Evolutionary conservation across 2,888 invertebrate species (phyloP), one percentile per base, ranked within the genome.

Genomic region (Phengaris arion): DNA sequence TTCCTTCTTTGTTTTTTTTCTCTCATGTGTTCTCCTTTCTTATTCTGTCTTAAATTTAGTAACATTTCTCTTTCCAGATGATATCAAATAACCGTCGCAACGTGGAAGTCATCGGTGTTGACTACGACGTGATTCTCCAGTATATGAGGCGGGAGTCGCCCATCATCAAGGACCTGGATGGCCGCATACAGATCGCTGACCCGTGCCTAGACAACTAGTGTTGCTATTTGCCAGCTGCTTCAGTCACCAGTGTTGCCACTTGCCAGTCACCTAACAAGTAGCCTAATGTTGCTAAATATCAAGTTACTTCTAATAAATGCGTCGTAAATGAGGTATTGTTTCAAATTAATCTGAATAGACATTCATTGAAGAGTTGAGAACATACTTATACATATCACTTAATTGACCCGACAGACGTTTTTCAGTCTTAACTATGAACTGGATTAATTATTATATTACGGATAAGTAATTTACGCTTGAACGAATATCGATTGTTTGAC

Each of bases 61-160:
- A 35, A 22, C 4, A 35, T 54, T 8, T 55, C 10, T 70, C 74
- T 22, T 87, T 86, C 48, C 88, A 93, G 93, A 90, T 93, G 90
- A 84, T 93, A 76, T 85, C 92, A 76, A 82, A 91, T 13, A 90
- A 93, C 78, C 86, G 93, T 0, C 80, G 81, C 10, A 89, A 92
- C 78, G 85, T 89, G 2, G 85, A 88, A 78, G 85, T 88, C 0
- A 77, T 91, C 0, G 93, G 92, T 0, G 80, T 90, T 0, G 93
- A 93, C 79, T 88, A 89, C 75, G 88, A 87, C 12, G 77, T 92
- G 2, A 77, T 93, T 4, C 86, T 88, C 83, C 78, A 84, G 3
- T 92, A 91, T 78, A 86, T 92, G 51, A 78, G 83, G 6, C 84
- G 83, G 2, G 84, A 85, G 54, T 80, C 87, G 0, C 92, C 92